Base-by-base conservation (phyloP, 2,797 vertebrate genomes). In the Varecia variegata region DNA sequence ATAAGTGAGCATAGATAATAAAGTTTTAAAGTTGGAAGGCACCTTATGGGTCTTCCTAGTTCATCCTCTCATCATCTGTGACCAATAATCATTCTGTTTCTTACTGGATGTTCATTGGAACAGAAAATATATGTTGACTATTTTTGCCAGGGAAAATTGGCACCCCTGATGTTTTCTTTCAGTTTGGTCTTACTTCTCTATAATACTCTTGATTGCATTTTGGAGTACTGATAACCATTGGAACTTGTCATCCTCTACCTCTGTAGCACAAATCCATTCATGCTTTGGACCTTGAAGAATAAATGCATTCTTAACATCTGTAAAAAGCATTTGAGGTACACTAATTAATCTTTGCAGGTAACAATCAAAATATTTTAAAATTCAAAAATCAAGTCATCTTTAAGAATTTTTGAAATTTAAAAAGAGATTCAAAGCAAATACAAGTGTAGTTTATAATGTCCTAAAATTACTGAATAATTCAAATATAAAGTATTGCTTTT, bases 271-370 rank as follows among this genome's bases (percentile, higher is more conserved):
- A 58, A 98, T 98, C 99, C 99, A 99, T 45, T 98, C 98, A 1
- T 96, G 96, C 50, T 97, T 97, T 10, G 99, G 98, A 7, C 98
- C 98, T 96, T 99, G 98, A n/a, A 99, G 98, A 94, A 98, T 96
- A 77, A 99, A 99, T 30, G 98, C 98, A 45, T 99, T 99, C 94
- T 98, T 95, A 94, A 99, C 98, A 95, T 99, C 99, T 99, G 85
- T 56, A 80, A 86, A 85, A 95, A 91, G 90, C 87, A 67, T 91
- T 97, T 62, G 79, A 65, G 60, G 18, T 96, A 47, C 12, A 18
- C 40, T 94, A 81, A 88, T 87, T 88, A 32, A 45, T 91, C 38
- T 96, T 74, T 12, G 58, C 38, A 90, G 45, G 25, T 71, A 71
- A 54, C 0, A 7, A 45, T 56, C 52, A 77, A 47, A 85, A 25